phyloP scores from a whole-genome alignment of 1,140 invertebrate genomes.

The Eumaeus atala region DNA sequence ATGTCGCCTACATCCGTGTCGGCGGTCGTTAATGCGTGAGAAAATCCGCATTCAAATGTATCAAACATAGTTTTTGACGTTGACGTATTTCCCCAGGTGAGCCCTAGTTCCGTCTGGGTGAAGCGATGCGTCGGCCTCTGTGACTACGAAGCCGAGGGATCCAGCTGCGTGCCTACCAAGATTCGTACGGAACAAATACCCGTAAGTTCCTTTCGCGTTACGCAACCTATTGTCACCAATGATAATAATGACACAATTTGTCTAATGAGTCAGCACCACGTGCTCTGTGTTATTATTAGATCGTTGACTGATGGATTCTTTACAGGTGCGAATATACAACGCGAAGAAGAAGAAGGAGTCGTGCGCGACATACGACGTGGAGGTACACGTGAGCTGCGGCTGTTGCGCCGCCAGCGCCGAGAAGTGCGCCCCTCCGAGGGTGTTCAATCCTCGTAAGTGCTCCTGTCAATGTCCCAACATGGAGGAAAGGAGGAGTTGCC shows the following conservation, averaged over 20 bases:
- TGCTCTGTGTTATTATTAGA: too few species aligned
- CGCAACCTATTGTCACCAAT: slow-evolving; percentile 27
- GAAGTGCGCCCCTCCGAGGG: slow-evolving; percentile 40
- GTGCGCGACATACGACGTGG: slow-evolving; percentile 47
- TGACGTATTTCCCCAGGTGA: slow-evolving; percentile 60
- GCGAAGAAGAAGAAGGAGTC: slow-evolving; percentile 51
- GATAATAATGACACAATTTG: slow-evolving; percentile 51
- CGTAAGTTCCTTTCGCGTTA: slow-evolving; percentile 40
- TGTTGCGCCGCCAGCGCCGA: slow-evolving; percentile 38
- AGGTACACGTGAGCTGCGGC: slow-evolving; percentile 50
- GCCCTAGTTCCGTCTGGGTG: slow-evolving; percentile 64
- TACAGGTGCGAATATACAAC: slow-evolving; percentile 56
- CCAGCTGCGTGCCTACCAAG: slow-evolving; percentile 43
- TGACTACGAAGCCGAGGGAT: slow-evolving; percentile 39
- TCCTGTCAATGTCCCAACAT: slow-evolving; percentile 61
- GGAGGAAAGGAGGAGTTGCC: slow-evolving; percentile 52
- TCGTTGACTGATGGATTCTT: slow-evolving; percentile 9
- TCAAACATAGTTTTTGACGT: slow-evolving; percentile 49
- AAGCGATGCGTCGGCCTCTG: slow-evolving; percentile 70
- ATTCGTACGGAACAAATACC: slow-evolving; percentile 43
- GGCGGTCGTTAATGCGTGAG: slow-evolving; percentile 54
- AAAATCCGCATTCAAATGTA: slow-evolving; percentile 47
- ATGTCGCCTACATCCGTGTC: slow-evolving; percentile 43
- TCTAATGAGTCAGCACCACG: too few species aligned
- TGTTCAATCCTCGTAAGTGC: slow-evolving; percentile 67